These are phyloP conservation scores for Abrostola tripartita DNA, from an alignment of 2,888 invertebrate genomes.

Conservation along the genomic window DNA sequence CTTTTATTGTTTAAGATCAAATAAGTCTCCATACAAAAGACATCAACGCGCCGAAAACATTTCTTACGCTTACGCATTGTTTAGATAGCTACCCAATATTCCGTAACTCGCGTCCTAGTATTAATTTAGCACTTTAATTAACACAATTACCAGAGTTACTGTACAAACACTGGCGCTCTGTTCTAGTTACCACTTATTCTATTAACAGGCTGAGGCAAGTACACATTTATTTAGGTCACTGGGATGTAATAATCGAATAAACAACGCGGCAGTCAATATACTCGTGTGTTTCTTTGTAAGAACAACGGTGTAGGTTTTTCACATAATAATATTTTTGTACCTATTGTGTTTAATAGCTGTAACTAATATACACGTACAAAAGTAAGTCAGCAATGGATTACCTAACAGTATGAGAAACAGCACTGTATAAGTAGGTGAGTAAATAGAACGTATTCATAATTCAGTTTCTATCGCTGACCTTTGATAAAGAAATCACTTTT, in stretches of 20 bases:
- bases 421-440: constrained; percentile 41
- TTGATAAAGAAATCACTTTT: constrained; percentile 70
- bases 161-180: constrained; percentile 51
- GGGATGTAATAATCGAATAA: constrained; percentile 29
- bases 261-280: constrained; percentile 33
- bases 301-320: constrained; percentile 27
- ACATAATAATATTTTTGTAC: constrained; percentile 25
- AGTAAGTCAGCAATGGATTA: constrained; percentile 56
- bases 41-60: constrained; percentile 48
- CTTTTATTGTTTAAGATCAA: neutral
- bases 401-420: constrained; percentile 43
- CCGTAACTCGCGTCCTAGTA: constrained; percentile 51
- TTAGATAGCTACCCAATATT: constrained; percentile 29
- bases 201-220: constrained; percentile 42
- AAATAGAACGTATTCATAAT: constrained; percentile 53
- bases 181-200: constrained; percentile 58
- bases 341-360: constrained; percentile 45
- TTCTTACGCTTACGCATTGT: constrained; percentile 9
- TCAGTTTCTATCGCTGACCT: constrained; percentile 68
- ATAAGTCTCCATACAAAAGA: constrained; percentile 47
- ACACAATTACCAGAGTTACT: constrained; percentile 59
- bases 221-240: constrained; percentile 51
- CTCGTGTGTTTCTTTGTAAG: constrained; percentile 37
- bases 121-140: constrained; percentile 67
- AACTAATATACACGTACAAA: constrained; percentile 42